Base-by-base conservation (phyloP, 2,888 invertebrate species). In the Epistrophella euchroma region DNA sequence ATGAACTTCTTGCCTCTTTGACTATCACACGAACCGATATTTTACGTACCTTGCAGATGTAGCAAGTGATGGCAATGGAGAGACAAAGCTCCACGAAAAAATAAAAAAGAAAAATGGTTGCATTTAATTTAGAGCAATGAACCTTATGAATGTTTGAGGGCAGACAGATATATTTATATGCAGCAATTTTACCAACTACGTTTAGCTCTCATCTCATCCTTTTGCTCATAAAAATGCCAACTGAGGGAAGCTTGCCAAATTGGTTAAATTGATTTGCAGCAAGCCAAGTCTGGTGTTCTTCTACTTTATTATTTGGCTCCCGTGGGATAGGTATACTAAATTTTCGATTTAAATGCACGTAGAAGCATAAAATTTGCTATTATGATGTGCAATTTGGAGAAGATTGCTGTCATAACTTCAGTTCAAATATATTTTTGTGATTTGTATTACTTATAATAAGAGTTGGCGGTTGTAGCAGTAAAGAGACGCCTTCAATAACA, bases 281-380 rank as follows among this genome's bases (percentile, higher is more conserved):
- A 50, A 64, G 56, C 81, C 71, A 70, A 81, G 75, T 71, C 72
- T 64, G 62, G 40, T 55, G 66, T 72, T 72, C 50, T 58, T 71
- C 15, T 40, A 52, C 66, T 76, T 71, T 72, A 64, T 71, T 72
- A 76, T 76, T 72, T 72, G 81, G 76, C 76, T 82, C 81, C 81
- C 25, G 47, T 56, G 71, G 72, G 71, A 43, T 22, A 62, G 40
- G 62, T 66, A n/a, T n/a, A 71, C 70, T 82, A 82, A 82, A 82
- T 82, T 76, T 71, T 76, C 81, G 81, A 82, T 76, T 76, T 76
- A 76, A 82, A 82, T 82, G 76, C 81, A 82, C 81, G 71, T 72
- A 72, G 50, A 76, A 76, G 76, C 71, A 82, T 76, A 75, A 76
- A 82, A 82, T 82, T 76, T 71, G 47, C 71, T 50, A 40, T 80